A percentile compares a stretch with the other conserved stretches of the same genome.
Conservation (phyloP, 2,797 vertebrate genomes). For the Ataeniobius toweri region DNA sequence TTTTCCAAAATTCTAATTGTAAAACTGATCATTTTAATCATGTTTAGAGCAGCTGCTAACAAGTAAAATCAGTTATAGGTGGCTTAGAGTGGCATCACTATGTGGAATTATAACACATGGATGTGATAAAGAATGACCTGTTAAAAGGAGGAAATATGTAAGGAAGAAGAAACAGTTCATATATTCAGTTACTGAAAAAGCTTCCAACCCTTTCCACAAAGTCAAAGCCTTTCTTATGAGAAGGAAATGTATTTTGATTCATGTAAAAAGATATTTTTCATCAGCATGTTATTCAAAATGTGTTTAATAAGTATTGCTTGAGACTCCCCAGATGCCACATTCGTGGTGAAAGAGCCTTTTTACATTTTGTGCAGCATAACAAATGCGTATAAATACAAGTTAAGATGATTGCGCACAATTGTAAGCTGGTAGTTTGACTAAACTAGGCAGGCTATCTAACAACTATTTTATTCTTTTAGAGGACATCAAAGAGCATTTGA, state of each 20-base stretch:
- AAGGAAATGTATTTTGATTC: background rate
- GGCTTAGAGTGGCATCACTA: background rate
- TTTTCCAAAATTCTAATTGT: background rate
- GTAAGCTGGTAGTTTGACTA: background rate
- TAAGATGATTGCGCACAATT: background rate
- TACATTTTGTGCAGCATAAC: background rate
- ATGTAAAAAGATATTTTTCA: background rate
- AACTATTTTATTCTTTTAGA: background rate
- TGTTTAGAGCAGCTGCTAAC: background rate
- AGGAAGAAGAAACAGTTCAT: background rate
- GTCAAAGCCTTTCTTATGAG: background rate
- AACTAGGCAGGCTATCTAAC: background rate
- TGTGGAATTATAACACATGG: background rate
- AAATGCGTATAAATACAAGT: background rate
- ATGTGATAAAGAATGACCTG: background rate
- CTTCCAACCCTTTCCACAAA: background rate
- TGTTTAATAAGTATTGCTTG: background rate
- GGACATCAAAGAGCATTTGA: slow-evolving; percentile 8
- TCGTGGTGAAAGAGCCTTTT: background rate
- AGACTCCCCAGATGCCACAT: slow-evolving; percentile 1
- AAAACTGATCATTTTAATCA: background rate
- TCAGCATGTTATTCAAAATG: background rate
- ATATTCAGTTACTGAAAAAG: background rate
- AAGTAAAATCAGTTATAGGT: background rate
- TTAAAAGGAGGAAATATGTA: background rate